Base-by-base conservation (phyloP, 2,113 vertebrate genomes). In the Gorilla gorilla region DNA sequence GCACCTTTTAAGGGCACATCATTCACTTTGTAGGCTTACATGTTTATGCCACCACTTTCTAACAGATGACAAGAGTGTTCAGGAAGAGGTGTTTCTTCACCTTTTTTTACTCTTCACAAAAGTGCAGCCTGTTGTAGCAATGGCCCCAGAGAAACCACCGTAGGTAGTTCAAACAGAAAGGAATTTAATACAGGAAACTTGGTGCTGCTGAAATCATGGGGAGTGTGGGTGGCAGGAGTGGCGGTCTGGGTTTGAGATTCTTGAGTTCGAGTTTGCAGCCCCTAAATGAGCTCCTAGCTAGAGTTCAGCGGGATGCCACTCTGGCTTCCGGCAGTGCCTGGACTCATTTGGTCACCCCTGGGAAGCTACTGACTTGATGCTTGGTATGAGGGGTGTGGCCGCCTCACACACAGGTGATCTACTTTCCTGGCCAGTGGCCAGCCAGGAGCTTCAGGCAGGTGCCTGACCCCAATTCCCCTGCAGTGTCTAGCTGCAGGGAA, bases 331-430 rank as follows among this genome's bases (percentile, higher is more conserved):
- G 23, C 45, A 84, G 43, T n/a, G 25, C 76, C 83, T 25, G 0
- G 11, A 40, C 4, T 78, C 23, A 48, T 45, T 25, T 20, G 1
- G 0, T 55, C 78, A 11, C 8, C 48, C 17, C 2, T 0, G 11
- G 43, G 82, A 48, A 27, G 55, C 50, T n/a, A 7, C 27, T 23
- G 16, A 55, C 10, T 35, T 43, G 83, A n/a, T 2, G 11, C 45
- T 30, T 30, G 30, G 57, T 22, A 59, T 30, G 22, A 73, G 9
- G 45, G 23, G 13, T n/a, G n/a, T 66, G 82, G 66, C 66, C 73
- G 2, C 25, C 40, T 85, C 80, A n/a, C 3, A 38, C 23, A 50
- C 30, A 2, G 40, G 27, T n/a, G 8, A 30, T 79, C 32, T 55
- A n/a, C 70, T n/a, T 48, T 55, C 14, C 35, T 52, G 43, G 30